Base-by-base conservation (phyloP, 2,888 invertebrate genomes). In the Oligia fasciuncula region DNA sequence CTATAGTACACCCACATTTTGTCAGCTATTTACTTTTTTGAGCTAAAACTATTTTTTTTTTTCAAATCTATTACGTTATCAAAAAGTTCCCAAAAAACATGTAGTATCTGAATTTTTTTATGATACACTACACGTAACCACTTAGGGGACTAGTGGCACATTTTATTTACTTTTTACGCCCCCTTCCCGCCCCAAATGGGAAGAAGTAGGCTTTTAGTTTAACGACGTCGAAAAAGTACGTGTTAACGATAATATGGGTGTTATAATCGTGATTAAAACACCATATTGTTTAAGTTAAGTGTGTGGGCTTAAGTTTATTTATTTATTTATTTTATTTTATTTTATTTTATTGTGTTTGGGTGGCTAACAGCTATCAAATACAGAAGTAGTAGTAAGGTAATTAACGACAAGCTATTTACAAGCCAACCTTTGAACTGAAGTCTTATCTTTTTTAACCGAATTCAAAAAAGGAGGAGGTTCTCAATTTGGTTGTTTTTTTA, bases 131-230 rank as follows among this genome's bases (percentile, higher is more conserved):
- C 81, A 87, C 87, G 85, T 88, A 81, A 65, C 57, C 76, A 80
- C 79, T 85, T 77, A 14, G 65, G 73, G 67, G 13, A 9, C 63
- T 29, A 79, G 85, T 81, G 62, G 43, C 40, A 68, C 57, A 57
- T 77, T 89, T 85, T 89, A 87, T 88, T 87, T 87, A 84, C 83
- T 87, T 90, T 89, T 89, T 83, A 89, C 79, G 84, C 73, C 72
- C 70, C 63, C 71, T 82, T 67, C 71, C 70, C 73, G 57, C 67
- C 67, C 80, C 75, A 73, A 83, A 82, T 81, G 80, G 66, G 63
- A 67, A 60, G 74, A 77, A 78, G 84, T 84, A 83, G 84, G 90
- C 91, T 91, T 91, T 91, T 91, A 91, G 90, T 91, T 91, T 91
- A 89, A 91, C 83, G 86, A 84, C 67, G 57, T 76, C 69, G 80